Conservation (phyloP, 2,888 invertebrate species). For the Agrenia bidenticulata region DNA sequence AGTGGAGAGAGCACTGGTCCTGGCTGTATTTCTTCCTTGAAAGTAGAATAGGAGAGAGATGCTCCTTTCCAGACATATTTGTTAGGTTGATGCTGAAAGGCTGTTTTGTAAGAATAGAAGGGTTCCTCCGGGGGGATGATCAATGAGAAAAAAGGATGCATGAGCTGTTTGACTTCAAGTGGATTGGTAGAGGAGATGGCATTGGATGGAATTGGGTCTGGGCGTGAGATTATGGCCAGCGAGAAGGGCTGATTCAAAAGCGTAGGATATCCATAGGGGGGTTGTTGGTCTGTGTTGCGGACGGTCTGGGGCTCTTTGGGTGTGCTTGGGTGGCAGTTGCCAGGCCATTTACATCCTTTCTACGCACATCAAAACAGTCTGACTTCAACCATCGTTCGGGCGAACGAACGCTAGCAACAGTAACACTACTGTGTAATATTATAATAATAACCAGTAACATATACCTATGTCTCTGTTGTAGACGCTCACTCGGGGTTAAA, state of each 20-base stretch:
- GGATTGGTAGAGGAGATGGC: conserved; percentile 24
- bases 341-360: conserved; percentile 53
- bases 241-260: conserved; percentile 12
- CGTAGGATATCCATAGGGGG: conserved; percentile 7
- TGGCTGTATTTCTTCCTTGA: too few relatives aligned
- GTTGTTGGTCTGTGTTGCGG: conserved; percentile 16
- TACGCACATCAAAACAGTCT: conserved; percentile 50
- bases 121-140: conserved; percentile 12
- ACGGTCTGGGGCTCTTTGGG: conserved; percentile 35
- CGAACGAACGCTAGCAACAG: conserved; percentile 48
- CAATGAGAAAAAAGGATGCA: conserved; percentile 23
- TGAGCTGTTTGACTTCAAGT: conserved; percentile 16
- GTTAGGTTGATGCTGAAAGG: conserved; percentile 24
- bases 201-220: conserved; percentile 28
- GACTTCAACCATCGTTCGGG: conserved; percentile 44
- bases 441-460: conserved; percentile 22
- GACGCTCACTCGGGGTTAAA: too few relatives aligned
- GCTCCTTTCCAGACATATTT: neutral
- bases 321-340: conserved; percentile 50
- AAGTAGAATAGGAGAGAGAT: neutral
- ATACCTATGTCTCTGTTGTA: neutral
- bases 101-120: conserved; percentile 27
- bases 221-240: conserved; percentile 24
- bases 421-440: conserved; percentile 11
- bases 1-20: too few relatives aligned